Evolutionary conservation across 2,888 invertebrate species (phyloP).

Genomic region (Lycophotia porphyrea): DNA sequence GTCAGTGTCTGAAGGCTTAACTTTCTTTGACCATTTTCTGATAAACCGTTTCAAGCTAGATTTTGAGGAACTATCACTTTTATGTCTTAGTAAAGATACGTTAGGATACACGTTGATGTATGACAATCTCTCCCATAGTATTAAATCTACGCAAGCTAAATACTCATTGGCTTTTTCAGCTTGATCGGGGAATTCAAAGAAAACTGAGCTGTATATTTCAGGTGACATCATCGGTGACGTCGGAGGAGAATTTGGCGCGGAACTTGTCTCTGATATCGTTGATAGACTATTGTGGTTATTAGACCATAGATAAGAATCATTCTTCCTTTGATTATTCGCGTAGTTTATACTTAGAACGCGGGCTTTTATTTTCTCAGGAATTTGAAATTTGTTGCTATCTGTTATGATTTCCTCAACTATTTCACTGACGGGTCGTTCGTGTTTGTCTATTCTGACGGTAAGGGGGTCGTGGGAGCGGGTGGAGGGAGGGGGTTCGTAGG

Average conservation of each 20-base stretch:
- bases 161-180: slow-evolving; percentile 74
- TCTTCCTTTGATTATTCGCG: slow-evolving; percentile 72
- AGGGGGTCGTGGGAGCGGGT: slow-evolving; percentile 64
- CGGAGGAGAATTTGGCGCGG: slow-evolving; percentile 70
- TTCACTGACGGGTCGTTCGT: slow-evolving; percentile 75
- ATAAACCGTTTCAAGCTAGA: slow-evolving; percentile 78
- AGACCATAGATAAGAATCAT: slow-evolving; percentile 83
- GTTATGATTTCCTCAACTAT: slow-evolving; percentile 81
- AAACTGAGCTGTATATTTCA: slow-evolving; percentile 84
- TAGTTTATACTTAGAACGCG: slow-evolving; percentile 74
- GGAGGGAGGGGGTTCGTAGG: slow-evolving; percentile 75
- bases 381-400: slow-evolving; percentile 75
- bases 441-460: slow-evolving; percentile 59
- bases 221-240: slow-evolving; percentile 75
- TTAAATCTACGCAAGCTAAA: slow-evolving; percentile 83
- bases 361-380: slow-evolving; percentile 79
- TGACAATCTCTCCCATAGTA: slow-evolving; percentile 85
- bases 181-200: slow-evolving; percentile 82
- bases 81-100: slow-evolving; percentile 77
- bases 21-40: slow-evolving; percentile 77
- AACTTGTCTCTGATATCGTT: slow-evolving; percentile 83
- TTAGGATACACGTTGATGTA: slow-evolving; percentile 81
- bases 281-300: slow-evolving; percentile 75
- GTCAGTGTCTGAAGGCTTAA: slow-evolving; percentile 73
- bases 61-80: slow-evolving; percentile 76